Evolutionary conservation across 2,797 vertebrate genomes (phyloP).

Genomic region (Cheracebus regulus): DNA sequence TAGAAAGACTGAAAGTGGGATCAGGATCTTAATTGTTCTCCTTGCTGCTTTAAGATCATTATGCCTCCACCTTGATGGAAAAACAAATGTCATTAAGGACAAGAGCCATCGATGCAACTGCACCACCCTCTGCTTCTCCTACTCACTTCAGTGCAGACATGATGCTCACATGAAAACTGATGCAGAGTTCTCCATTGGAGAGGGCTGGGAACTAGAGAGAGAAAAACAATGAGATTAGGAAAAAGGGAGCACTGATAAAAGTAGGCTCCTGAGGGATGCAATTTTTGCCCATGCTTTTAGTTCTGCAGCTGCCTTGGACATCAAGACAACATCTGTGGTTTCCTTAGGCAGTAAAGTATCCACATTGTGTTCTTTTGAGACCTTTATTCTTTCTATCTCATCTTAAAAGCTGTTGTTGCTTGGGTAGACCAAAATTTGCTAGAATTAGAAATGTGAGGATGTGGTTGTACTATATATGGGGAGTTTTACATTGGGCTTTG

Average conservation of each 20-base stretch:
- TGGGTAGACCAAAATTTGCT: not conserved
- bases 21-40: not conserved
- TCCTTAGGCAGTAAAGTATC: not conserved
- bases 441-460: not conserved
- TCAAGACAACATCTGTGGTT: not conserved
- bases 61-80: not conserved
- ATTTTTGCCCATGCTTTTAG: not conserved
- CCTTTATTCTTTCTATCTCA: not conserved
- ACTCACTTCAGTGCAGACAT: not conserved
- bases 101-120: not conserved
- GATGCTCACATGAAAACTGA: not conserved
- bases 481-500: not conserved
- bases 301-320: not conserved
- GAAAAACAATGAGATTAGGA: not conserved
- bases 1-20: not conserved
- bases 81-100: not conserved
- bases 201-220: not conserved
- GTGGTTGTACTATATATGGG: not conserved
- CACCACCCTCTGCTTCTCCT: not conserved
- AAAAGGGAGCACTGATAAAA: not conserved
- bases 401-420: not conserved
- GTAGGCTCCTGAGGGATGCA: not conserved
- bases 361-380: not conserved
- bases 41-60: not conserved
- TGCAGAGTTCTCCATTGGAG: not conserved